Conservation (phyloP, 2,797 vertebrate genomes). For the Distichodus sexfasciatus region DNA sequence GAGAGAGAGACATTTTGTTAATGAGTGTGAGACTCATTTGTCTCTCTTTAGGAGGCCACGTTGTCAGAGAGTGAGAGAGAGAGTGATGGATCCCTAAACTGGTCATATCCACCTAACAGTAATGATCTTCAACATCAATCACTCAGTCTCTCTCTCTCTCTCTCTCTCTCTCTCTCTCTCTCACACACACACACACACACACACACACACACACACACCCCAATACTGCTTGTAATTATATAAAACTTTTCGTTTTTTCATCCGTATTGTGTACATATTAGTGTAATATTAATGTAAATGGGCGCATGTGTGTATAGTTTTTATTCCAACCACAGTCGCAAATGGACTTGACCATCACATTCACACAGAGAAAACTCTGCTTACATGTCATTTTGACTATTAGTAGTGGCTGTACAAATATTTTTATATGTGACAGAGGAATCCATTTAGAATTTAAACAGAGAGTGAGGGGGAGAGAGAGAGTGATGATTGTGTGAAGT, state of each 20-base stretch:
- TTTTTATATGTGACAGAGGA: no score
- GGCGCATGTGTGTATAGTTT: no score
- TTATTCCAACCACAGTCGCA: no score
- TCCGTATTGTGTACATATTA: background rate
- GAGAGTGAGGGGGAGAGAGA: no score
- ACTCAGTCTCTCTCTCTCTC: slow-evolving; percentile 28
- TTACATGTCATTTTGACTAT: no score
- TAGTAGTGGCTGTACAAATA: no score
- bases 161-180: slow-evolving; percentile 21
- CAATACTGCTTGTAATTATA: slow-evolving; percentile 19
- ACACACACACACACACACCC: background rate
- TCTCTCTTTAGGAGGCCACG: slow-evolving; percentile 72
- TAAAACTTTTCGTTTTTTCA: background rate
- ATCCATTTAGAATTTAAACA: no score
- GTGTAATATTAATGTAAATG: no score
- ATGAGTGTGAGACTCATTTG: slow-evolving; percentile 66
- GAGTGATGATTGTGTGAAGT: no score
- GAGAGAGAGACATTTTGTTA: slow-evolving; percentile 52
- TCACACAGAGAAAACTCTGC: no score
- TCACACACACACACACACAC: background rate
- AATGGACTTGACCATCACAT: no score
- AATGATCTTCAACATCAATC: slow-evolving; percentile 73
- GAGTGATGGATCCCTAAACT: slow-evolving; percentile 71
- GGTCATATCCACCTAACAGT: slow-evolving; percentile 68
- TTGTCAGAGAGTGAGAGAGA: slow-evolving; percentile 69